Conservation (phyloP, 2,888 invertebrate genomes). For the Fragum whitleyi region DNA sequence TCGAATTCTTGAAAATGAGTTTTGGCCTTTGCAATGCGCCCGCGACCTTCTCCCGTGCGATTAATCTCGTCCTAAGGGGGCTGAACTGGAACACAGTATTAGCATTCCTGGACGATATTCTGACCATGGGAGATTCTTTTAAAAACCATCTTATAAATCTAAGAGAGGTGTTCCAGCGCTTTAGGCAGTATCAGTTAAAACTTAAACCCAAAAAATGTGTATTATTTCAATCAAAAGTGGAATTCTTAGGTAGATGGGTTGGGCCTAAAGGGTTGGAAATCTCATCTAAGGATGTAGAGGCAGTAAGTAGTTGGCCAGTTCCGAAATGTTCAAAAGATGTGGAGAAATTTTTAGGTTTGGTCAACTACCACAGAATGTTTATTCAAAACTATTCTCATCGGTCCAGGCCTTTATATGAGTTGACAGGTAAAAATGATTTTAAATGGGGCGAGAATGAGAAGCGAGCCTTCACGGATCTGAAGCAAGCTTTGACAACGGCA, state of each 20-base stretch:
- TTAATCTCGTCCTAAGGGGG: too few relatives aligned
- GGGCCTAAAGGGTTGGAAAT: too few relatives aligned
- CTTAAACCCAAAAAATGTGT: background rate
- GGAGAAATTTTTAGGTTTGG: constrained; percentile 13
- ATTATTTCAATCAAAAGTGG: too few relatives aligned
- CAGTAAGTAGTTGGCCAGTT: background rate
- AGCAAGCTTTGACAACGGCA: background rate
- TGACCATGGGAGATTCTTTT: background rate
- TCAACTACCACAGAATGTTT: background rate
- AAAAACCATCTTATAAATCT: background rate
- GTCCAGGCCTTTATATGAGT: background rate
- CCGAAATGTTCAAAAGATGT: background rate
- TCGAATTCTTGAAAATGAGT: too few relatives aligned
- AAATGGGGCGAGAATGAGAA: background rate
- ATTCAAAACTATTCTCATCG: background rate
- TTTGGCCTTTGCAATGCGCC: too few relatives aligned
- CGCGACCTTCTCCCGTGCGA: too few relatives aligned
- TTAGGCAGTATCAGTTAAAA: background rate
- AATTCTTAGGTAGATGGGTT: too few relatives aligned
- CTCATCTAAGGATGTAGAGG: background rate
- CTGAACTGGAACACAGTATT: too few relatives aligned
- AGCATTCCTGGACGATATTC: too few relatives aligned
- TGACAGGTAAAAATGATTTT: too few relatives aligned
- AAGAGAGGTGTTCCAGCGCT: too few relatives aligned
- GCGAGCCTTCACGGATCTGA: background rate